phyloP scores from a whole-genome alignment of 2,113 vertebrate genomes.

The Erythrocercus mccallii region DNA sequence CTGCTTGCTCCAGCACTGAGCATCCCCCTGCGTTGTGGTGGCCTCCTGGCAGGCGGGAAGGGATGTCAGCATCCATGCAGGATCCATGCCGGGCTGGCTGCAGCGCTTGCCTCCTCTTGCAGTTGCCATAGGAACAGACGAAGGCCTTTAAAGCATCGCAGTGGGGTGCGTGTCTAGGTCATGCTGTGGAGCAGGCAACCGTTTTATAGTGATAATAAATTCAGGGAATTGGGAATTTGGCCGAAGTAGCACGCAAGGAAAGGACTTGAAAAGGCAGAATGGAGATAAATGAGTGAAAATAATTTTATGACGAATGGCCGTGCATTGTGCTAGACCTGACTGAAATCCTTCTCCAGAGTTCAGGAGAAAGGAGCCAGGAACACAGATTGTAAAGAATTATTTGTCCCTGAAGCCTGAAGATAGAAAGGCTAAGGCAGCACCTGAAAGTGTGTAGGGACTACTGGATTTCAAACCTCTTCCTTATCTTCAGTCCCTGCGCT shows the following conservation, averaged over 20 bases:
- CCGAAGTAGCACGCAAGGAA: not conserved
- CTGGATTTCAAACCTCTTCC: not conserved
- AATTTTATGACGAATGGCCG: not conserved
- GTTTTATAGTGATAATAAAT: slow-evolving; percentile 68
- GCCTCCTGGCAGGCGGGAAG: not conserved
- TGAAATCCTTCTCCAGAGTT: not conserved
- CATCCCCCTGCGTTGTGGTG: not conserved
- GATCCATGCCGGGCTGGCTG: not conserved
- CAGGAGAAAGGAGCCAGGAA: not conserved
- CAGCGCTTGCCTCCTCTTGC: not conserved
- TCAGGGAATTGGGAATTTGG: slow-evolving; percentile 65
- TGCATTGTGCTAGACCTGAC: not conserved
- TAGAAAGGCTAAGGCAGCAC: not conserved
- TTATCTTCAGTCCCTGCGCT: not conserved
- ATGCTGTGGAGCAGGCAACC: slow-evolving; percentile 49
- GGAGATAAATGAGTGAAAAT: slow-evolving; percentile 45
- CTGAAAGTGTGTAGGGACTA: not conserved
- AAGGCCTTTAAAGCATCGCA: slow-evolving; percentile 36
- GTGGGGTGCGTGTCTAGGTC: slow-evolving; percentile 48
- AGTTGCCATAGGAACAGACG: slow-evolving; percentile 67
- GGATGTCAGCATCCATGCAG: not conserved
- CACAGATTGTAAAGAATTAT: not conserved
- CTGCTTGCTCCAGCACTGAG: rapidly evolving
- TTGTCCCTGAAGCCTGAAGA: slow-evolving; percentile 1
- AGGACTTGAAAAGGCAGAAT: slow-evolving; percentile 44